Conservation (phyloP, 1,140 invertebrate genomes). For the Drosophila orena region DNA sequence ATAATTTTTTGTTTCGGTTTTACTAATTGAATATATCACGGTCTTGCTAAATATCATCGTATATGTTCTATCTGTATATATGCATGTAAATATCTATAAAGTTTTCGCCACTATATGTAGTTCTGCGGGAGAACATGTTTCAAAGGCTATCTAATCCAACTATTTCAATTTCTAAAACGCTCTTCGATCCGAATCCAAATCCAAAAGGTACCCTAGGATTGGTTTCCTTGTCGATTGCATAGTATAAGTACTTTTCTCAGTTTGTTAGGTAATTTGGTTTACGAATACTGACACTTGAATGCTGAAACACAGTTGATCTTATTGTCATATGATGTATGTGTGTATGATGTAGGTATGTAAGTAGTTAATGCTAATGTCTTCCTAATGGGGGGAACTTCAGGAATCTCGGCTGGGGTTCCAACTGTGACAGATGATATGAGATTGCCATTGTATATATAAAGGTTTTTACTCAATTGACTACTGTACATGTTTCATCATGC, state of each 20-base stretch:
- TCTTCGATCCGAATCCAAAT: constrained; percentile 28
- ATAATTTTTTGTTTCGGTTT: constrained; percentile 59
- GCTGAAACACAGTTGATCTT: constrained; percentile 84
- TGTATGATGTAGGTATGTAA: constrained; percentile 51
- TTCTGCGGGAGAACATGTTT: constrained; percentile 57
- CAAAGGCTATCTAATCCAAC: constrained; percentile 66
- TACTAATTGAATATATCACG: constrained; percentile 82
- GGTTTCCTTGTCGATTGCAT: constrained; percentile 12
- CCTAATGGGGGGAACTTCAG: constrained; percentile 35
- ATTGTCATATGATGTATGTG: constrained; percentile 81
- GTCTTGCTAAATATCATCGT: constrained; percentile 81
- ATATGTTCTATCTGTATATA: constrained; percentile 58
- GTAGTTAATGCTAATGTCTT: constrained; percentile 57
- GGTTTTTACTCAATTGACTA: constrained; percentile 73
- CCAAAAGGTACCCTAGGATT: constrained; percentile 40
- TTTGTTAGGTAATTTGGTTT: constrained; percentile 80
- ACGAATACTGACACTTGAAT: constrained; percentile 82
- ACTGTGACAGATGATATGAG: constrained; percentile 66
- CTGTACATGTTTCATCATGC: constrained; percentile 77
- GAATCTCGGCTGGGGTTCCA: constrained; percentile 17
- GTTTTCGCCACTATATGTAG: constrained; percentile 56
- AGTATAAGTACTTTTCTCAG: constrained; percentile 48
- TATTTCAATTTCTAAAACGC: constrained; percentile 67
- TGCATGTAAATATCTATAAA: constrained; percentile 79
- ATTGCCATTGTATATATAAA: constrained; percentile 54